These are phyloP conservation scores for Pseudomyrmex pallidus DNA, from an alignment of 1,140 invertebrate genomes.

Conservation along the genomic window DNA sequence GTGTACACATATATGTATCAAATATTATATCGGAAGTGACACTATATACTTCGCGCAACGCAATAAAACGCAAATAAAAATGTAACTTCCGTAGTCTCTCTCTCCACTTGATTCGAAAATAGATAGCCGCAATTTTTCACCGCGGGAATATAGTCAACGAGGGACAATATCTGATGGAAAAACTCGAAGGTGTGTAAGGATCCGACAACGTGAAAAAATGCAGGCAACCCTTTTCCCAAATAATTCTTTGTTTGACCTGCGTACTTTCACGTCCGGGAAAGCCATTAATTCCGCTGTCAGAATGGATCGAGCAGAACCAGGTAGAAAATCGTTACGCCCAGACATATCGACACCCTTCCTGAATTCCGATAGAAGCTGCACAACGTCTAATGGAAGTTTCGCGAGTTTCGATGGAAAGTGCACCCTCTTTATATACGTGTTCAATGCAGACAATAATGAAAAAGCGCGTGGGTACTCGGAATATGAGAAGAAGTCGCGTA, in stretches of 20 bases:
- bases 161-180: slow-evolving; percentile 64
- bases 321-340: slow-evolving; percentile 72
- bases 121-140: slow-evolving; percentile 63
- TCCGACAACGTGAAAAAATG: slow-evolving; percentile 71
- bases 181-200: slow-evolving; percentile 53
- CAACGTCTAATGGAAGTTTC: slow-evolving; percentile 73
- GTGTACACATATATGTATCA: slow-evolving; percentile 10
- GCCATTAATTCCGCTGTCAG: slow-evolving; percentile 72
- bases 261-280: slow-evolving; percentile 66
- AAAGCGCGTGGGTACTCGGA: slow-evolving; percentile 21
- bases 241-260: slow-evolving; percentile 75
- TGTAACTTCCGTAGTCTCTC: slow-evolving; percentile 44
- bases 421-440: slow-evolving; percentile 50
- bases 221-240: slow-evolving; percentile 47
- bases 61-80: slow-evolving; percentile 59
- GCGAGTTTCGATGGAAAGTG: slow-evolving; percentile 65
- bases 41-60: slow-evolving; percentile 12
- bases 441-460: slow-evolving; percentile 68
- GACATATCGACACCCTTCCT: slow-evolving; percentile 75
- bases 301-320: slow-evolving; percentile 68
- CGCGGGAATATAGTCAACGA: background rate
- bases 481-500: slow-evolving; percentile 44
- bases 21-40: slow-evolving; percentile 15
- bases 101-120: slow-evolving; percentile 52
- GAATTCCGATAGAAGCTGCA: slow-evolving; percentile 69